These are phyloP conservation scores for Camponotus vicinus DNA, from an alignment of 1,140 invertebrate genomes.

Conservation along the genomic window DNA sequence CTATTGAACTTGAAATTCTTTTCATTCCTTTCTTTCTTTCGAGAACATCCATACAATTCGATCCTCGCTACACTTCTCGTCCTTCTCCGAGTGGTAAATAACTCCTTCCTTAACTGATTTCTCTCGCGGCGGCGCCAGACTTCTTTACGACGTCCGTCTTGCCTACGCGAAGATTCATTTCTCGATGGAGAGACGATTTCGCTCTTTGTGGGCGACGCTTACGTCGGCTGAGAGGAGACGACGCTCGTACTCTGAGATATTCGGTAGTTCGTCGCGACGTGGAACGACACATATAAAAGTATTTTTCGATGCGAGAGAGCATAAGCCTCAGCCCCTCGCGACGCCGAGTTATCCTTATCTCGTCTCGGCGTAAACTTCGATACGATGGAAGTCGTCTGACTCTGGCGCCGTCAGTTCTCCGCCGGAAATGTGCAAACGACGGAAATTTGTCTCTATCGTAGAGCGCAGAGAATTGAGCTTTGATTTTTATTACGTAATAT, in stretches of 20 bases:
- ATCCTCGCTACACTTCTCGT: background rate
- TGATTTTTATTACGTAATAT: slow-evolving; percentile 38
- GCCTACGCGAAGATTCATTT: slow-evolving; percentile 60
- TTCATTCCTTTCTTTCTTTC: slow-evolving; percentile 17
- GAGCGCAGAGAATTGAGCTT: slow-evolving; percentile 19
- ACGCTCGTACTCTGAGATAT: slow-evolving; percentile 52
- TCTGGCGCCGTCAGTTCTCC: slow-evolving; percentile 65
- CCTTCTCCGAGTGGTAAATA: slow-evolving; percentile 78
- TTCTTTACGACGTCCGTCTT: slow-evolving; percentile 81
- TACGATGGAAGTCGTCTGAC: slow-evolving; percentile 66
- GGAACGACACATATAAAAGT: slow-evolving; percentile 77
- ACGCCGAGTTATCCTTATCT: slow-evolving; percentile 77
- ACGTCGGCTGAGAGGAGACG: slow-evolving; percentile 20
- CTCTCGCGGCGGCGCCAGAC: slow-evolving; percentile 76
- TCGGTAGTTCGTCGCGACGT: slow-evolving; percentile 69
- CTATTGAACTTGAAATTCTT: slow-evolving; percentile 16
- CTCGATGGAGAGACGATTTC: slow-evolving; percentile 34
- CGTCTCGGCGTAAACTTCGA: slow-evolving; percentile 64
- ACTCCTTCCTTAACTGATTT: slow-evolving; percentile 81
- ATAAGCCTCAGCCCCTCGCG: slow-evolving; percentile 63
- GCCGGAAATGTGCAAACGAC: slow-evolving; percentile 19
- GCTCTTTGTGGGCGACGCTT: slow-evolving; percentile 49
- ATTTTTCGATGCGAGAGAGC: slow-evolving; percentile 63
- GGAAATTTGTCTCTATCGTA: slow-evolving; percentile 22
- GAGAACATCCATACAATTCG: background rate